Evolutionary conservation across 2,797 vertebrate genomes (phyloP).

Genomic region (Enoplosus armatus): DNA sequence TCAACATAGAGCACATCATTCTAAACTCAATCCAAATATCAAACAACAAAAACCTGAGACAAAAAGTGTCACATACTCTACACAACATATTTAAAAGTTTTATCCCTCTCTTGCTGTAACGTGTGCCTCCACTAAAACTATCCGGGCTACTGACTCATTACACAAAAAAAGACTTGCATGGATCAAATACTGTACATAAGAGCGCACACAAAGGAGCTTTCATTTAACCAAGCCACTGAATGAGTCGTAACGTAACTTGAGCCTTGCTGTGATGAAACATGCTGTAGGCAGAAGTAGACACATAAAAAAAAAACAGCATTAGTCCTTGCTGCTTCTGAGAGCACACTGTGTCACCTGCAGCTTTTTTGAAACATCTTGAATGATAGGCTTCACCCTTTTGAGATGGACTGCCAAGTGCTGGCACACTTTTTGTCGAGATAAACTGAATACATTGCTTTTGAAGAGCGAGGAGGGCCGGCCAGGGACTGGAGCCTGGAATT

Average conservation of each 20-base stretch:
- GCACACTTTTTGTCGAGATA: slow-evolving; percentile 72
- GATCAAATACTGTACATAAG: slow-evolving; percentile 69
- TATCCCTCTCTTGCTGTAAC: background rate
- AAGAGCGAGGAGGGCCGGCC: slow-evolving; percentile 62
- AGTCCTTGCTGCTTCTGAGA: slow-evolving; percentile 69
- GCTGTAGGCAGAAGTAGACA: slow-evolving; percentile 65
- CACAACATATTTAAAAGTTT: slow-evolving; percentile 8
- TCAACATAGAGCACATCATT: background rate
- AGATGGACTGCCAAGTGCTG: slow-evolving; percentile 68
- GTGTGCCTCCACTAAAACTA: slow-evolving; percentile 19
- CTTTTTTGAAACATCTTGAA: slow-evolving; percentile 68
- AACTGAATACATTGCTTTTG: slow-evolving; percentile 79
- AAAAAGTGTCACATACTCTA: too few species aligned
- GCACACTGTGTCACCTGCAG: slow-evolving; percentile 68
- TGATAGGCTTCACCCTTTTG: slow-evolving; percentile 72
- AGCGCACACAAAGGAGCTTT: slow-evolving; percentile 67
- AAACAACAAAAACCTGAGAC: background rate
- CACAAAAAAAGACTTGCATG: slow-evolving; percentile 41
- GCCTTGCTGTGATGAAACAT: slow-evolving; percentile 72
- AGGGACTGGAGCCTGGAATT: slow-evolving; percentile 60
- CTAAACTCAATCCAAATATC: slow-evolving; percentile 21
- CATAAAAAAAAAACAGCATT: slow-evolving; percentile 64
- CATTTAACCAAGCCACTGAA: slow-evolving; percentile 68
- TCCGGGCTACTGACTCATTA: slow-evolving; percentile 60
- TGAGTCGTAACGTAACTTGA: slow-evolving; percentile 65